These are phyloP conservation scores for Acrocera orbiculus DNA, from an alignment of 2,888 invertebrate genomes.

Conservation along the genomic window DNA sequence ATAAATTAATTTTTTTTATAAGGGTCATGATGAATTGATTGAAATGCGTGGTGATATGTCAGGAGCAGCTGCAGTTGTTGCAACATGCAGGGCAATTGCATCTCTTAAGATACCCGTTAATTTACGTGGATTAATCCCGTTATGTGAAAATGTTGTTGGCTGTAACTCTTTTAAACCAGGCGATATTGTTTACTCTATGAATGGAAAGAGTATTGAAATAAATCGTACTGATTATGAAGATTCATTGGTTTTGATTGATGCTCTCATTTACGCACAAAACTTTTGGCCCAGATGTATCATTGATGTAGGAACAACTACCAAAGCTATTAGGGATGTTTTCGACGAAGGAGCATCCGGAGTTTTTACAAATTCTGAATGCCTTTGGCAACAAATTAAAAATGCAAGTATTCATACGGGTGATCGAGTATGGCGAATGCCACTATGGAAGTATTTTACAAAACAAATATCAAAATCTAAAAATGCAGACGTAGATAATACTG, in stretches of 20 bases:
- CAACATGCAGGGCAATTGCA: slow-evolving; percentile 50
- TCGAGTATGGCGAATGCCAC: slow-evolving; percentile 63
- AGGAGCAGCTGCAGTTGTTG: slow-evolving; percentile 61
- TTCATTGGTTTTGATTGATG: slow-evolving; percentile 55
- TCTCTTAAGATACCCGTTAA: slow-evolving; percentile 51
- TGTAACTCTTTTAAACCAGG: slow-evolving; percentile 59
- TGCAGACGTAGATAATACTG: slow-evolving; percentile 39
- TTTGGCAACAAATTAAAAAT: slow-evolving; percentile 48
- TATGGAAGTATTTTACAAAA: slow-evolving; percentile 56
- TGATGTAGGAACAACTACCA: slow-evolving; percentile 61
- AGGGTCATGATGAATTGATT: slow-evolving; percentile 35
- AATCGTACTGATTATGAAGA: slow-evolving; percentile 63
- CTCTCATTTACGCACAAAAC: slow-evolving; percentile 54
- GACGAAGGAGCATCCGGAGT: slow-evolving; percentile 52
- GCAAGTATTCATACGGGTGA: slow-evolving; percentile 59
- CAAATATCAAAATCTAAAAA: slow-evolving; percentile 34
- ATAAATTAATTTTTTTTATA: slow-evolving; percentile 17
- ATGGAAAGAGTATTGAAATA: slow-evolving; percentile 54
- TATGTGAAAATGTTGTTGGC: slow-evolving; percentile 64
- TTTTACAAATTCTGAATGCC: slow-evolving; percentile 49
- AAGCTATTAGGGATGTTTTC: slow-evolving; percentile 41
- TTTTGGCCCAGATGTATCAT: slow-evolving; percentile 53
- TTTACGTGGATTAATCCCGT: slow-evolving; percentile 52
- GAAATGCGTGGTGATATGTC: slow-evolving; percentile 70
- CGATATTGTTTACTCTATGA: slow-evolving; percentile 54